Evolutionary conservation across 2,797 vertebrate genomes (phyloP).

Genomic region (Lemur catta): DNA sequence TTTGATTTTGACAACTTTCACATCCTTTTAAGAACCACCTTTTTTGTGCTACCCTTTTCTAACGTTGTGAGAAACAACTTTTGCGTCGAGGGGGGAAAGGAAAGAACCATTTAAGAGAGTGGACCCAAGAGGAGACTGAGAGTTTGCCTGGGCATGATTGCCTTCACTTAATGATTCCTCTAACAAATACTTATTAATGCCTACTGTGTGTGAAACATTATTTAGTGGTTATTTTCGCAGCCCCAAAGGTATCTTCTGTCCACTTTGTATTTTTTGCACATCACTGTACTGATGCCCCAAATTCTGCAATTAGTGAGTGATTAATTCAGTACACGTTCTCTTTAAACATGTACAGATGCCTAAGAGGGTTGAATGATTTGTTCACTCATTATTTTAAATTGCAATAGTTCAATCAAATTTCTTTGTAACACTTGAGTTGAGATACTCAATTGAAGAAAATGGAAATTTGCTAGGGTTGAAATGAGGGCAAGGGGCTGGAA

Average conservation of each 20-base stretch:
- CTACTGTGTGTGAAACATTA: not conserved
- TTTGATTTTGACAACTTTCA: not conserved
- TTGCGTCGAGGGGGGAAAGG: not conserved
- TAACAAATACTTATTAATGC: not conserved
- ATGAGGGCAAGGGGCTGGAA: not conserved
- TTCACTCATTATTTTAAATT: not conserved
- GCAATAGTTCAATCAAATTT: not conserved
- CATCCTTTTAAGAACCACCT: not conserved
- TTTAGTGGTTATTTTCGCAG: not conserved
- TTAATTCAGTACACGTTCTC: slow-evolving; percentile 1
- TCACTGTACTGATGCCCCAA: not conserved
- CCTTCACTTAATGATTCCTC: not conserved
- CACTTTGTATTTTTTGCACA: not conserved
- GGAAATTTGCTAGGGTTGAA: not conserved
- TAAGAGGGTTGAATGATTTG: not conserved
- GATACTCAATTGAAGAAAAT: not conserved
- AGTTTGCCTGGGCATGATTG: not conserved
- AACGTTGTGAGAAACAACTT: not conserved
- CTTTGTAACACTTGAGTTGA: not conserved
- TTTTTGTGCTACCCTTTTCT: not conserved
- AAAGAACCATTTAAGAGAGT: not conserved
- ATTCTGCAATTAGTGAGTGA: slow-evolving; percentile 6
- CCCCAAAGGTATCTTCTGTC: not conserved
- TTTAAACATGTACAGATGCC: not conserved
- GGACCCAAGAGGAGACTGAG: not conserved